phyloP scores from a whole-genome alignment of 2,113 vertebrate genomes.

The Oxyruncus cristatus region DNA sequence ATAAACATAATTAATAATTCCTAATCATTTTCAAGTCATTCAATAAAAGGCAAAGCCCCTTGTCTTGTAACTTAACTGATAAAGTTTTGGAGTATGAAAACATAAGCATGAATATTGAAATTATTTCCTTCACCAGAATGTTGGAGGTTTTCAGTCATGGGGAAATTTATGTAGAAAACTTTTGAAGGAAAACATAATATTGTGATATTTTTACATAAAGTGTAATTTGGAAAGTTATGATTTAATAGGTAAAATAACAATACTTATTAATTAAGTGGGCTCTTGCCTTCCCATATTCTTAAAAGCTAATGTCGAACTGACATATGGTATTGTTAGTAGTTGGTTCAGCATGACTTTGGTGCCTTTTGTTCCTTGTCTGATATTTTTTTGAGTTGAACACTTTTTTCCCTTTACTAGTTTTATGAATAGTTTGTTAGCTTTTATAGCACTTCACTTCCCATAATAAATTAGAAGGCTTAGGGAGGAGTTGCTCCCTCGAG shows the following conservation, averaged over 20 bases:
- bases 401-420: neutral
- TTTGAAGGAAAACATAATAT: neutral
- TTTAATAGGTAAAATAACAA: neutral
- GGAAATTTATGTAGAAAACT: neutral
- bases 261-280: neutral
- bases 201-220: neutral
- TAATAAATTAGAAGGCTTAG: conserved; percentile 54
- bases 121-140: neutral
- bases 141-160: neutral
- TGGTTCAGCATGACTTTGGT: neutral
- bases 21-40: neutral
- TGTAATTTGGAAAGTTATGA: neutral
- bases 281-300: neutral
- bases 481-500: conserved; percentile 8
- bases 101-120: neutral
- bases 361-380: neutral
- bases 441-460: conserved; percentile 33
- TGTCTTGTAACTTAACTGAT: neutral
- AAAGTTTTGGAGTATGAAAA: neutral
- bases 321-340: neutral
- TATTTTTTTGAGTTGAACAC: neutral
- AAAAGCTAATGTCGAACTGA: neutral
- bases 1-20: neutral
- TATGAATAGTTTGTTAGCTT: conserved; percentile 38
- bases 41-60: neutral